Evolutionary conservation across 2,797 vertebrate species (phyloP).

Genomic region (Acrossocheilus fasciatus): DNA sequence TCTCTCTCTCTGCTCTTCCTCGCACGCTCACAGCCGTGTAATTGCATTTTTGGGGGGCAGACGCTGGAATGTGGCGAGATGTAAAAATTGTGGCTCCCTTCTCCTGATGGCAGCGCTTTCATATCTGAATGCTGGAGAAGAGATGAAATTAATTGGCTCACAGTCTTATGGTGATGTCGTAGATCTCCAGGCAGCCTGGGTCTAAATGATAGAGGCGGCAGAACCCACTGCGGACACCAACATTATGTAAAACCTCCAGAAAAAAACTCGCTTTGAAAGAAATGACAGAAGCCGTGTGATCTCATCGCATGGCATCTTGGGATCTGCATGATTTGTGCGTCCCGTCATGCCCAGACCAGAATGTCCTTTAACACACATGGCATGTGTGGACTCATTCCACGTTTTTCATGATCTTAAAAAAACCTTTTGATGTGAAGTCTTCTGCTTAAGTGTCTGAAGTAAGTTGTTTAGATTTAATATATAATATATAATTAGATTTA

Average conservation of each 20-base stretch:
- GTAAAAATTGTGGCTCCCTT: slow-evolving; percentile 67
- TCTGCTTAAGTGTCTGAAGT: not conserved
- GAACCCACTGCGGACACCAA: slow-evolving; percentile 31
- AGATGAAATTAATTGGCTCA: slow-evolving; percentile 82
- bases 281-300: slow-evolving; percentile 48
- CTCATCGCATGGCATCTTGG: slow-evolving; percentile 46
- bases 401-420: slow-evolving; percentile 7
- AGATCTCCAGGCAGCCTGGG: slow-evolving; percentile 48
- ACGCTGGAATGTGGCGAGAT: slow-evolving; percentile 72
- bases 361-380: slow-evolving; percentile 56
- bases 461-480: not conserved
- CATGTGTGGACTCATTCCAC: not conserved
- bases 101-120: slow-evolving; percentile 68
- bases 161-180: slow-evolving; percentile 70
- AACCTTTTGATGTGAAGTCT: slow-evolving; percentile 7
- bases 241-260: slow-evolving; percentile 44
- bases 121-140: slow-evolving; percentile 72
- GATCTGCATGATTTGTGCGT: slow-evolving; percentile 48
- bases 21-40: slow-evolving; percentile 70
- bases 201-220: slow-evolving; percentile 60
- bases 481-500: too few species aligned
- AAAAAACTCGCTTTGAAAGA: slow-evolving; percentile 41
- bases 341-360: slow-evolving; percentile 34
- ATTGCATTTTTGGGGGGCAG: slow-evolving; percentile 79
- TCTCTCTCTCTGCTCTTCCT: slow-evolving; percentile 21